Evolutionary conservation across 2,888 invertebrate species (phyloP).

Genomic region (Drosophila picticornis): DNA sequence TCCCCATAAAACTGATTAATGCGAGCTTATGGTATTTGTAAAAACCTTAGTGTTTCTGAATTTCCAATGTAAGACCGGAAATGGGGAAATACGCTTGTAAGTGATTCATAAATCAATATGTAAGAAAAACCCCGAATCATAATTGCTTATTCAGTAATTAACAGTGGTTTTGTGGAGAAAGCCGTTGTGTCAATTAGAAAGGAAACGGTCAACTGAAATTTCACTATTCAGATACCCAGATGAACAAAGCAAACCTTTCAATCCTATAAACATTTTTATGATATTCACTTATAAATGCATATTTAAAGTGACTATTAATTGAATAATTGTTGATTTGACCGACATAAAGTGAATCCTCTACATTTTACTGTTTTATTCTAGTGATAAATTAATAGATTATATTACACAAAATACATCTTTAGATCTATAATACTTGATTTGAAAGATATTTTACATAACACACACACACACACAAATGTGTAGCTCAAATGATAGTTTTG

Average conservation of each 20-base stretch:
- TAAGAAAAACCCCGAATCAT: constrained; percentile 4
- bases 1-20: constrained; percentile 44
- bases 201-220: constrained; percentile 28
- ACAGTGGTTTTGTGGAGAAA: constrained; percentile 37
- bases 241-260: neutral
- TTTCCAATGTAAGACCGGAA: neutral
- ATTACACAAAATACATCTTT: neutral
- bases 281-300: neutral
- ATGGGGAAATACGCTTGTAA: constrained; percentile 6
- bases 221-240: constrained; percentile 12
- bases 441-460: neutral
- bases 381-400: neutral
- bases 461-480: no score
- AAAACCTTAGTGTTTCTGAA: constrained; percentile 1
- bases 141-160: constrained; percentile 23
- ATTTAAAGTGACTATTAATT: neutral
- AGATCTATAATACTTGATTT: neutral
- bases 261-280: neutral
- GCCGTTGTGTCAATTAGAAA: constrained; percentile 45
- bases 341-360: neutral
- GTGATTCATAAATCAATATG: constrained; percentile 23
- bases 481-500: neutral
- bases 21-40: neutral
- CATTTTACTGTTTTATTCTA: neutral
- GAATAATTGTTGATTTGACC: neutral